phyloP scores from a whole-genome alignment of 2,888 invertebrate species.

The Spicauda simplicius region DNA sequence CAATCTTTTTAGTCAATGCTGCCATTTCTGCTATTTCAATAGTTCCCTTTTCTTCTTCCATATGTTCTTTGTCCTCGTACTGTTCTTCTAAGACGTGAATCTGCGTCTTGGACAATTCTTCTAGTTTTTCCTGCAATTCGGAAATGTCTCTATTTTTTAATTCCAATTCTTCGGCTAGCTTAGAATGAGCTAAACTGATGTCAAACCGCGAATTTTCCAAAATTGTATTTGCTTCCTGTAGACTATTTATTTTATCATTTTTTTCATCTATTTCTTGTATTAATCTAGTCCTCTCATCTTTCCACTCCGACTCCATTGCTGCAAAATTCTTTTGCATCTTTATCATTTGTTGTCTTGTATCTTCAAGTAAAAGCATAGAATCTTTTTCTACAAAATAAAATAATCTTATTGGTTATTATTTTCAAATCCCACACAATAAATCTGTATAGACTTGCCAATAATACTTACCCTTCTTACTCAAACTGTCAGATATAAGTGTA shows the following conservation, averaged over 20 bases:
- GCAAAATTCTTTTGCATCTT: constrained; percentile 92
- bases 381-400: constrained; percentile 82
- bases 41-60: constrained; percentile 85
- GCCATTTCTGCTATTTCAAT: constrained; percentile 75
- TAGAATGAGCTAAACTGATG: constrained; percentile 81
- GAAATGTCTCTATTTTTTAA: constrained; percentile 73
- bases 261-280: constrained; percentile 82
- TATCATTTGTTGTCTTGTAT: constrained; percentile 92
- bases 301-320: constrained; percentile 88
- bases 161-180: constrained; percentile 81
- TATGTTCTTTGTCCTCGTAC: constrained; percentile 57
- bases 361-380: constrained; percentile 89
- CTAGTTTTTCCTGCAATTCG: constrained; percentile 64
- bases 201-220: constrained; percentile 78
- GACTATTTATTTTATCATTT: constrained; percentile 80
- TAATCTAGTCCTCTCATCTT: constrained; percentile 86
- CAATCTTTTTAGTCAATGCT: constrained; percentile 78
- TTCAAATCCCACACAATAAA: background rate
- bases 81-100: constrained; percentile 46
- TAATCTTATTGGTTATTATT: constrained; percentile 1
- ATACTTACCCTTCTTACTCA: constrained; percentile 85
- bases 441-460: background rate
- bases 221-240: constrained; percentile 84
- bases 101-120: constrained; percentile 49
- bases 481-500: constrained; percentile 89